These are phyloP conservation scores for Sebastes diaconus DNA, from an alignment of 2,797 vertebrate species.

Conservation along the genomic window DNA sequence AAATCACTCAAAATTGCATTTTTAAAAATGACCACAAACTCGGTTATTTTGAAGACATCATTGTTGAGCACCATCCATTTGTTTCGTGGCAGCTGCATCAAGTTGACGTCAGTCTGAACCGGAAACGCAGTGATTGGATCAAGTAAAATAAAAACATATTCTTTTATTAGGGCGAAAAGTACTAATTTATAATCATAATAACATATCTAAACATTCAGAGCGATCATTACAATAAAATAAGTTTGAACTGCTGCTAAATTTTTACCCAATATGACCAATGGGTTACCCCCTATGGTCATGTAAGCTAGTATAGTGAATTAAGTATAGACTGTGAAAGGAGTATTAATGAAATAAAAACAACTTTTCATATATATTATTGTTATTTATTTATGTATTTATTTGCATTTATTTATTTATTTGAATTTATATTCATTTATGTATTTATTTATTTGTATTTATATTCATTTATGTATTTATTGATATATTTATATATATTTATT, in stretches of 20 bases:
- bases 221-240: accelerated
- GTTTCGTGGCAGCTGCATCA: constrained; percentile 9
- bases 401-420: too few species aligned
- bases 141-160: constrained; percentile 4
- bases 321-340: too few species aligned
- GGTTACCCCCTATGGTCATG: not conserved
- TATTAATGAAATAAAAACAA: too few species aligned
- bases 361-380: too few species aligned
- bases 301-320: not conserved
- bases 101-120: not conserved
- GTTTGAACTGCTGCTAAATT: accelerated
- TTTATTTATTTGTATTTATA: too few species aligned
- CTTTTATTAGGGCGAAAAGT: accelerated
- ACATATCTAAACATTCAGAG: accelerated
- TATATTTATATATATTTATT: too few species aligned
- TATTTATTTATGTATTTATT: too few species aligned
- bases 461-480: too few species aligned
- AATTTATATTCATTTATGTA: too few species aligned
- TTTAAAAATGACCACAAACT: too few species aligned
- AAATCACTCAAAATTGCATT: not conserved
- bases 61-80: not conserved
- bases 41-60: not conserved
- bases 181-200: not conserved
- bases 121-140: not conserved
- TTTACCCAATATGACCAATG: too few species aligned